Percentiles rank a stretch among this genome's conserved stretches.
phyloP scores from a whole-genome alignment of 1,140 invertebrate species.

The Ylistrum balloti region DNA sequence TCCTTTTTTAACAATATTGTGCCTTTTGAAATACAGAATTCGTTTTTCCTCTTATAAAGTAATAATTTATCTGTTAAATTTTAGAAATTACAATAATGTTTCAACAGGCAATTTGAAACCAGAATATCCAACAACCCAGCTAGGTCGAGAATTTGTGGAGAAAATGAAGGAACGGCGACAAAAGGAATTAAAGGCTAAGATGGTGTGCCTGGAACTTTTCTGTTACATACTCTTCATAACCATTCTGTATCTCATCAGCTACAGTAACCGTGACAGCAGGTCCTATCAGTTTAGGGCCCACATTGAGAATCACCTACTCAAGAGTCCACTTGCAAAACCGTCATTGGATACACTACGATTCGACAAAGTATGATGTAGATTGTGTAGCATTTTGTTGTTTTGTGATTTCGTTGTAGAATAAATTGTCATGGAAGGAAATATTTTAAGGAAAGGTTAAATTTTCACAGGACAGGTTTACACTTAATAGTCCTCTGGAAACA shows the following conservation, averaged over 20 bases:
- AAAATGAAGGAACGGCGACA: conserved; percentile 48
- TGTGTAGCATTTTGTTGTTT: no score
- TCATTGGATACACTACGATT: conserved; percentile 44
- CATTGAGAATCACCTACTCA: conserved; percentile 56
- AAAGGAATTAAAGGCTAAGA: conserved; percentile 55
- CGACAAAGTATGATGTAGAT: conserved; percentile 50
- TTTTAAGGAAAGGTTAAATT: no score
- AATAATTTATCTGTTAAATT: no score
- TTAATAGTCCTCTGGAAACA: no score
- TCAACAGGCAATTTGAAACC: neutral
- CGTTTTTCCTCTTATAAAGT: no score
- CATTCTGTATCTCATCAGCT: conserved; percentile 60
- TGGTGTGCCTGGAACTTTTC: conserved; percentile 57
- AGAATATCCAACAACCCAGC: neutral
- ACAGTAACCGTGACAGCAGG: conserved; percentile 60
- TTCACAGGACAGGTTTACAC: no score
- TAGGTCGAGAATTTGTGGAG: neutral
- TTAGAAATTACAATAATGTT: neutral
- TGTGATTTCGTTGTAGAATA: no score
- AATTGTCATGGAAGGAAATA: no score
- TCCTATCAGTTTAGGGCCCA: conserved; percentile 50
- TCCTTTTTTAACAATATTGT: no score
- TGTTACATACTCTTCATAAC: conserved; percentile 60
- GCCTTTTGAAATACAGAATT: no score
- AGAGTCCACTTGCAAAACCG: conserved; percentile 13